Evolutionary conservation across 2,888 invertebrate genomes (phyloP), one percentile per base, ranked within the genome.

Genomic region (Melieria crassipennis): DNA sequence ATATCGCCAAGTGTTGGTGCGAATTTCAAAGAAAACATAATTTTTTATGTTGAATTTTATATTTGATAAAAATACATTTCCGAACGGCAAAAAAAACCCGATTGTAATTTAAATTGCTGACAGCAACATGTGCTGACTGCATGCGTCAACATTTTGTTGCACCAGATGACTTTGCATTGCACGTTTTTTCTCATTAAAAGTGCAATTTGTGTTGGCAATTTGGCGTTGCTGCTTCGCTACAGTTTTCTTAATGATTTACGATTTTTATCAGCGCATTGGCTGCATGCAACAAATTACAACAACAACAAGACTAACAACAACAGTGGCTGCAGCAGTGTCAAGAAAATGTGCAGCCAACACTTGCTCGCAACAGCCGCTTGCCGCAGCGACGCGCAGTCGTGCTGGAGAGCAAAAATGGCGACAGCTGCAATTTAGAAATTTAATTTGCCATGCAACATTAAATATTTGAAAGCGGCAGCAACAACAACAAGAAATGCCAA

Each of bases 371-470:
- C 56, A 16, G 57, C 65, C 16, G 9, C 42, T 56, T 43, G 57
- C 43, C 50, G 62, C n/a, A 11, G n/a, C 61, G 46, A 45, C n/a
- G 45, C 42, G 48, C n/a, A 13, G 30, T 30, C 30, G 30, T 30
- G 30, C 30, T 30, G 30, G 30, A 30, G 30, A 52, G 11, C 13
- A 13, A 11, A 52, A 52, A 75, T 76, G 77, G 78, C 81, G 80
- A 81, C 82, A 81, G 82, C 80, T 81, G 82, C 81, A 82, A 82
- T 81, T 81, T 81, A 80, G 82, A 81, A 82, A 81, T 82, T 79
- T 79, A 81, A 81, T 81, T 82, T 81, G 78, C 82, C 81, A 82
- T 81, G 82, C 82, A 82, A 81, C 80, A 82, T 80, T 81, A 75
- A 81, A 75, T 75, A 74, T 50, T 50, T 50, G 9, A 13, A 70